Evolutionary conservation across 2,888 invertebrate species (phyloP).

Genomic region (Lasius fuliginosus): DNA sequence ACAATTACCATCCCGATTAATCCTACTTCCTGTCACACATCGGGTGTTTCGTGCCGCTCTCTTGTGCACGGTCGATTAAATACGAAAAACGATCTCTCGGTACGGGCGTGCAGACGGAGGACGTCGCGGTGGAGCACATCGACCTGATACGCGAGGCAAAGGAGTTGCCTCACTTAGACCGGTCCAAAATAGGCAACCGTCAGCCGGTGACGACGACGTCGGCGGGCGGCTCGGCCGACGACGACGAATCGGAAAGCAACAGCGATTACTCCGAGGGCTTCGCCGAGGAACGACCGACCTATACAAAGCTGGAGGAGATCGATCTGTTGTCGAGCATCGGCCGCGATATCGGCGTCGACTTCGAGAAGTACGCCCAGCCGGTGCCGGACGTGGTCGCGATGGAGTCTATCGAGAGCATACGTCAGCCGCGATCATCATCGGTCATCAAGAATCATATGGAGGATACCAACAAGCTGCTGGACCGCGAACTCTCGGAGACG

Average conservation of each 20-base stretch:
- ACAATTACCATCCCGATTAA: slow-evolving; percentile 22
- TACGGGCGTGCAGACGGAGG: slow-evolving; percentile 71
- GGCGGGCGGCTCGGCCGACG: slow-evolving; percentile 67
- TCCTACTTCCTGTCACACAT: slow-evolving; percentile 16
- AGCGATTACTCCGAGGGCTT: slow-evolving; percentile 73
- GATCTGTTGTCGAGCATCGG: slow-evolving; percentile 84
- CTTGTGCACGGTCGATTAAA: slow-evolving; percentile 35
- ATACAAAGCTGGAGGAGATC: slow-evolving; percentile 83
- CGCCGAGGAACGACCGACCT: slow-evolving; percentile 78
- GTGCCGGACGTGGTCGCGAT: slow-evolving; percentile 85
- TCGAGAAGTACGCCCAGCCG: slow-evolving; percentile 84
- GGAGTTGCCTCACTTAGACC: slow-evolving; percentile 76
- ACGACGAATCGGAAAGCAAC: slow-evolving; percentile 75
- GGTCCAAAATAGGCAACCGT: slow-evolving; percentile 78
- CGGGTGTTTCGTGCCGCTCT: background rate
- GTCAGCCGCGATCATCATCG: slow-evolving; percentile 59
- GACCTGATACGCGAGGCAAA: slow-evolving; percentile 83
- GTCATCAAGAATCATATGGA: slow-evolving; percentile 67
- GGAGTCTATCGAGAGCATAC: slow-evolving; percentile 75
- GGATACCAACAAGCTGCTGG: slow-evolving; percentile 82
- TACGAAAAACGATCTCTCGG: slow-evolving; percentile 29
- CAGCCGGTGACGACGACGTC: slow-evolving; percentile 59
- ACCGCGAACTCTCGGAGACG: slow-evolving; percentile 78
- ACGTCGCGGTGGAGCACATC: slow-evolving; percentile 80
- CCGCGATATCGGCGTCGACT: slow-evolving; percentile 82